phyloP scores from a whole-genome alignment of 2,888 invertebrate genomes.

The Smittia sp. region DNA sequence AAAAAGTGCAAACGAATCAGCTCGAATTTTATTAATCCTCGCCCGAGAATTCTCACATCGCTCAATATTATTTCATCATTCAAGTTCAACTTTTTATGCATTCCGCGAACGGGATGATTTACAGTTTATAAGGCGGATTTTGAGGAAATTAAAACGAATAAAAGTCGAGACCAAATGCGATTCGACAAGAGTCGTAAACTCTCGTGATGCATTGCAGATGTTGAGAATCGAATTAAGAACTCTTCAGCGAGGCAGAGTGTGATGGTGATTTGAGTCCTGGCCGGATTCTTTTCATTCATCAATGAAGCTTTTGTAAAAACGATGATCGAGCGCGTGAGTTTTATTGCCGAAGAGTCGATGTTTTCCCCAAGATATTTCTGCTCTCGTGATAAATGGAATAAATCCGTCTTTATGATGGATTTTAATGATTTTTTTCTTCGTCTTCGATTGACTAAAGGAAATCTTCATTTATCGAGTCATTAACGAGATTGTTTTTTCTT shows the following conservation, averaged over 20 bases:
- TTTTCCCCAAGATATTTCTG: not conserved
- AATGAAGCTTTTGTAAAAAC: too few relatives aligned
- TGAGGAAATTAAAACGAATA: constrained; percentile 10
- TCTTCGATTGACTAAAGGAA: constrained; percentile 32
- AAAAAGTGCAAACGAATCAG: too few relatives aligned
- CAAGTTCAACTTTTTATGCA: constrained; percentile 28
- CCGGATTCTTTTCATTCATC: too few relatives aligned
- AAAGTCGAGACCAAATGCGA: constrained; percentile 15
- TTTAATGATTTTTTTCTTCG: constrained; percentile 28
- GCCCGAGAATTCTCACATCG: not conserved
- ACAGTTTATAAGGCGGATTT: constrained; percentile 28
- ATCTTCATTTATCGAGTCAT: constrained; percentile 37
- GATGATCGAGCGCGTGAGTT: not conserved
- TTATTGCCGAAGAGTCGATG: not conserved
- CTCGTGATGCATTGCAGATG: constrained; percentile 21
- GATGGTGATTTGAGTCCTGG: too few relatives aligned
- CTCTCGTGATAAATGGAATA: constrained; percentile 11
- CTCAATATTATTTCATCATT: not conserved
- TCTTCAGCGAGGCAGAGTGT: too few relatives aligned
- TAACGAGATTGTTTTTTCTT: constrained; percentile 31
- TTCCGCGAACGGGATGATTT: constrained; percentile 32
- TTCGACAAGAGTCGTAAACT: constrained; percentile 30
- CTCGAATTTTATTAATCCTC: not conserved
- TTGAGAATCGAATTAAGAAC: not conserved
- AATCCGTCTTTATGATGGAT: constrained; percentile 12